Evolutionary conservation across 1,140 invertebrate species (phyloP), one percentile per base, ranked within the genome.

Genomic region (Drusus annulatus): DNA sequence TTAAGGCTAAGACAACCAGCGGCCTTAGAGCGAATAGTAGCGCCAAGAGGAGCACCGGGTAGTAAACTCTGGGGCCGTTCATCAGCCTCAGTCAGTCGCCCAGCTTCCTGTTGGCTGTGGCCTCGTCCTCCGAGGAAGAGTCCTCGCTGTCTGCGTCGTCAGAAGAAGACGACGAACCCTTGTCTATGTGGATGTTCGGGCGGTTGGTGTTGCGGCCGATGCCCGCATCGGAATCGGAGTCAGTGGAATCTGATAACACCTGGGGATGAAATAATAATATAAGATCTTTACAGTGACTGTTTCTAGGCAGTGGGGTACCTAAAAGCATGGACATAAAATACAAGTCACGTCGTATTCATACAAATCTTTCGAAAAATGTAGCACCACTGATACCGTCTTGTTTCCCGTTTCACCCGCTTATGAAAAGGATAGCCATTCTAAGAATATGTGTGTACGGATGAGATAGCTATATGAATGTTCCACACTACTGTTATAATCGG

Each of bases 171-270:
- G 71, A 58, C 3, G 68, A 71, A n/a, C 68, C 50, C n/a, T 71
- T 71, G 50, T 45, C 31, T 51, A 21, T 45, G 19, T 45, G 25
- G 8, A 45, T 28, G 23, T 62, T 28, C 8, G 74, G 74, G n/a
- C 74, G 60, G 31, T 76, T 76, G 13, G 74, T 76, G 31, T 76
- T 76, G 8, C 74, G 13, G 8, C 28, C 56, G n/a, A 76, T 52
- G 16, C 54, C 28, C 5, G 17, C 3, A 58, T 60, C 54, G 2
- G 31, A 45, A 7, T 45, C 31, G 1, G 54, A 60, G 25, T 36
- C 58, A 7, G 15, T 16, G 1, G 54, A 62, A 36, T 76, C 52
- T 19, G 13, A n/a, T 28, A 56, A 5, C 0, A 75, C 71, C 71
- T 75, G 51, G 21, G n/a, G 51, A 15, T 23, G 6, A 54, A 28